Conservation (phyloP, 2,113 vertebrate species). For the Nycticryphes semicollaris region DNA sequence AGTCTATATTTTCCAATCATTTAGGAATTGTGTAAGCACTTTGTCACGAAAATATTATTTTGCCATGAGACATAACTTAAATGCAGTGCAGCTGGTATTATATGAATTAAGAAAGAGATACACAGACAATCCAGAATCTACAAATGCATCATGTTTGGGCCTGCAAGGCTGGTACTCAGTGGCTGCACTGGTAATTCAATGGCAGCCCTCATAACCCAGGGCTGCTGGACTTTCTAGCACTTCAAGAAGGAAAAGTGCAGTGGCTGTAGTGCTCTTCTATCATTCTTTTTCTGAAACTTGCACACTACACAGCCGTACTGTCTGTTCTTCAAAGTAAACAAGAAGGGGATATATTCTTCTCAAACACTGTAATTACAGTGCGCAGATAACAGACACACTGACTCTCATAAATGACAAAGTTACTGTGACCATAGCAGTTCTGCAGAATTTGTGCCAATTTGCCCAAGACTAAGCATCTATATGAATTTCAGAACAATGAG, state of each 20-base stretch:
- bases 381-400: background rate
- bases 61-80: background rate
- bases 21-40: background rate
- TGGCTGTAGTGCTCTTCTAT: background rate
- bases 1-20: background rate
- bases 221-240: background rate
- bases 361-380: background rate
- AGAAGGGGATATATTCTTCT: background rate
- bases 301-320: fast-evolving
- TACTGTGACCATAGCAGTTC: background rate
- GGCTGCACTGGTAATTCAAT: background rate
- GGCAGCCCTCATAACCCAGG: background rate
- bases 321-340: background rate
- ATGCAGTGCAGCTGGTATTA: background rate
- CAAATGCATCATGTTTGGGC: background rate
- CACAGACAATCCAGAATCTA: background rate
- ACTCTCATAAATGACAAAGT: background rate
- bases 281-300: background rate
- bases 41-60: background rate
- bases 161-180: background rate
- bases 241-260: background rate
- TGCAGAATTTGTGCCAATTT: background rate
- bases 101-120: background rate
- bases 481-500: background rate
- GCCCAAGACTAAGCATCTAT: background rate